Base-by-base conservation (phyloP, 2,888 invertebrate species). In the Neocrepidodera transversa region DNA sequence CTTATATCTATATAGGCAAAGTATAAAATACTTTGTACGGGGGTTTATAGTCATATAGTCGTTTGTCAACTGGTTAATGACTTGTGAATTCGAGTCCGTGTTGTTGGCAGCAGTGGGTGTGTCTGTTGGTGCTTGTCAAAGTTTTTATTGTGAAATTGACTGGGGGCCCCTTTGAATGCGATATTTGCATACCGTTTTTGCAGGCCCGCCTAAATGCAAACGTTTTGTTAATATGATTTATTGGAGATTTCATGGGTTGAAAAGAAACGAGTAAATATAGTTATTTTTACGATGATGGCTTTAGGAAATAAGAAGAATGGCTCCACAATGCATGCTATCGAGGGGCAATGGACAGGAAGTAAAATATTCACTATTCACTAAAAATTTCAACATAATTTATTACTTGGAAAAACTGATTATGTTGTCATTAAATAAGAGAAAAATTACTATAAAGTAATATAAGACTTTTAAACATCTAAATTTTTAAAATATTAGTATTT, bases 11-110 rank as follows among this genome's bases (percentile, higher is more conserved):
- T 68, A 69, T 73, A 72, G 70, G 71, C 72, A 70, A 70, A 72
- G 50, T 56, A 71, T 68, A 70, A 71, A 72, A 64, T 68, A 68
- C 64, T 70, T 67, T 71, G 68, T 68, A 69, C 66, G 63, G 72
- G 71, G 71, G 60, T 63, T 60, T 60, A 60, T 26, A 38, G 40
- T 53, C 35, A 52, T 30, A 42, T 30, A 23, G 64, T 73, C 76
- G 84, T 86, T 83, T 84, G 82, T 85, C 85, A 85, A 79, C 68
- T 74, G 81, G 77, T 82, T 84, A 85, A 86, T 85, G 85, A 85
- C 76, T 81, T 82, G 84, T 81, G 79, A 84, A 85, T 83, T 83
- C 76, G 80, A 57, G 60, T 55, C 55, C 16, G 63, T 62, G 63
- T 63, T 65, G 68, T 66, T 67, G 64, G 63, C 69, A 62, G 63